These are phyloP conservation scores for Progne subis DNA, from an alignment of 2,113 vertebrate genomes.

Conservation along the genomic window DNA sequence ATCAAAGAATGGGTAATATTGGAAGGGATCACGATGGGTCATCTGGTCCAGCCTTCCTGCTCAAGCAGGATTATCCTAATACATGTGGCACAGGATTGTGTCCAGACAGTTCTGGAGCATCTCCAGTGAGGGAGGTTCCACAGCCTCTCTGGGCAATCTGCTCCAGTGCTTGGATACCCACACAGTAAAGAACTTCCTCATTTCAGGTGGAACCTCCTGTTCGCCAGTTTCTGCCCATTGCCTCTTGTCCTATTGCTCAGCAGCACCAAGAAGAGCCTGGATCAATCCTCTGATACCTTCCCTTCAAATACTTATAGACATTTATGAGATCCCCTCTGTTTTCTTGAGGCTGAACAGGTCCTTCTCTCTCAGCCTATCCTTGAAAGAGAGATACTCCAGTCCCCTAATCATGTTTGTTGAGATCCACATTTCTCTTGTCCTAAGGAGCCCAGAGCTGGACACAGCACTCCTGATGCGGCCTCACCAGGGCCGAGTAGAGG, in stretches of 20 bases:
- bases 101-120: neutral
- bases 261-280: no score
- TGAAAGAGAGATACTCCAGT: neutral
- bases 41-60: neutral
- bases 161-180: neutral
- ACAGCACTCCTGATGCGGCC: neutral
- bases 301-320: neutral
- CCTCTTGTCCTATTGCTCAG: neutral
- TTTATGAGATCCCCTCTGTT: neutral
- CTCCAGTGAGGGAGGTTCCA: neutral
- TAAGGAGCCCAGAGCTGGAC: neutral
- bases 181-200: neutral
- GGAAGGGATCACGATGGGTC: neutral
- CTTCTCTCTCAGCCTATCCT: neutral
- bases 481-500: neutral
- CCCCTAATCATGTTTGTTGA: neutral
- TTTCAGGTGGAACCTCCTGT: neutral
- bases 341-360: neutral
- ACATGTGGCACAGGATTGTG: rapidly evolving
- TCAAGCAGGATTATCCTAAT: neutral
- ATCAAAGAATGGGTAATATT: neutral
- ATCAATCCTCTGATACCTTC: neutral
- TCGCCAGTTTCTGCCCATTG: rapidly evolving
- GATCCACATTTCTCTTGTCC: neutral
- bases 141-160: neutral